Conservation (phyloP, 2,888 invertebrate species). For the Hololepta plana region DNA sequence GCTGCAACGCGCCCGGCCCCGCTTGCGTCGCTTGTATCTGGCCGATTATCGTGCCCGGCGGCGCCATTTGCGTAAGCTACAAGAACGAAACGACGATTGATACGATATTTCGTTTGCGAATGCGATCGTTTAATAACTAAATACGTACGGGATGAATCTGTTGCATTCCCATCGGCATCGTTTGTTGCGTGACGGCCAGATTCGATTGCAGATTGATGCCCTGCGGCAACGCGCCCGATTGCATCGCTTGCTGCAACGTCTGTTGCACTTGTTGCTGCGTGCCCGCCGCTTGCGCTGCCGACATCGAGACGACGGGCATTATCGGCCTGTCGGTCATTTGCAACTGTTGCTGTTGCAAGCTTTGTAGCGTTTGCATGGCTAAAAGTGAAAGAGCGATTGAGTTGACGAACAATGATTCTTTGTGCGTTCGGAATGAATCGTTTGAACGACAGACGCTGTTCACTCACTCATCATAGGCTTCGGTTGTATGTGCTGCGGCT, state of each 20-base stretch:
- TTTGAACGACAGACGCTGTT: no score
- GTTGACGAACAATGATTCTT: no score
- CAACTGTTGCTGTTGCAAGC: conserved; percentile 30
- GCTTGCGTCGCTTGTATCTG: conserved; percentile 22
- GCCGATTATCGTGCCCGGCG: conserved; percentile 29
- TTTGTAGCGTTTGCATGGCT: conserved; percentile 39
- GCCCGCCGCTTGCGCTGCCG: conserved; percentile 30
- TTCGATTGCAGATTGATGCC: conserved; percentile 33
- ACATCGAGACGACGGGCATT: conserved; percentile 49
- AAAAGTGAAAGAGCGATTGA: conserved; percentile 9
- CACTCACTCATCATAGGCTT: conserved; percentile 36
- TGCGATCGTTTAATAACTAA: conserved; percentile 1
- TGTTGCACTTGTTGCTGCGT: conserved; percentile 34
- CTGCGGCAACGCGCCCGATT: conserved; percentile 35
- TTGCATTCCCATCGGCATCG: conserved; percentile 31
- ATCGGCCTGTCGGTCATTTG: conserved; percentile 34
- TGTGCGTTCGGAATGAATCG: no score
- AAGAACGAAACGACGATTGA: conserved; percentile 8
- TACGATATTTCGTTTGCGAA: neutral
- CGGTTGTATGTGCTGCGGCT: conserved; percentile 33
- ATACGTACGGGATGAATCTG: conserved; percentile 39
- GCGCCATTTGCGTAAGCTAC: conserved; percentile 33
- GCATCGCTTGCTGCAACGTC: conserved; percentile 32
- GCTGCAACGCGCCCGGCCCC: conserved; percentile 18
- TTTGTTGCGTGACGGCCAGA: conserved; percentile 26